These are phyloP conservation scores for Crocallis elinguaria DNA, from an alignment of 2,888 invertebrate species.

Conservation along the genomic window DNA sequence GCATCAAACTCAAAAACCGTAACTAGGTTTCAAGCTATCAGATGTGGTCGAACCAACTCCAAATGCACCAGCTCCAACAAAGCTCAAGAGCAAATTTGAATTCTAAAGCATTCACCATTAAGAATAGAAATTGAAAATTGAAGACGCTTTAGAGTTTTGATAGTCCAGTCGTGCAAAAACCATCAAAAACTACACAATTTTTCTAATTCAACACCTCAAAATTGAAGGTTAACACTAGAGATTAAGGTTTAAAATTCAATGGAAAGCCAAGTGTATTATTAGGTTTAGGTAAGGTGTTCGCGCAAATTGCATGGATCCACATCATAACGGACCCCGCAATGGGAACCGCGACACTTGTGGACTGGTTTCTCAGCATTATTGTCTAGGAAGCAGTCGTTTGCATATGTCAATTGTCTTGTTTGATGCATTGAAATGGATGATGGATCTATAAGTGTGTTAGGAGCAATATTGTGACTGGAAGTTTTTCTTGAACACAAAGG, in stretches of 20 bases:
- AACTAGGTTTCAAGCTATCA: neutral
- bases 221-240: neutral
- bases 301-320: slow-evolving; percentile 39
- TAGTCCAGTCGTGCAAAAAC: slow-evolving; percentile 7
- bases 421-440: slow-evolving; percentile 32
- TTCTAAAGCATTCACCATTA: neutral
- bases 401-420: slow-evolving; percentile 33
- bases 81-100: neutral
- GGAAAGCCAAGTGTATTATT: slow-evolving; percentile 2
- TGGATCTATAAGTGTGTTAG: slow-evolving; percentile 8
- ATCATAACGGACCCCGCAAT: slow-evolving; percentile 39
- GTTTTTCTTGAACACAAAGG: neutral
- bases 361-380: slow-evolving; percentile 29
- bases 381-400: slow-evolving; percentile 26
- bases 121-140: neutral
- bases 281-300: slow-evolving; percentile 16
- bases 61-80: neutral
- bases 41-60: neutral
- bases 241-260: neutral
- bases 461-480: slow-evolving; percentile 2
- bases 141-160: neutral
- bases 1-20: neutral
- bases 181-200: slow-evolving; percentile 6
- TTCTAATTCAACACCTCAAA: neutral
- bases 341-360: slow-evolving; percentile 19